Conservation (phyloP, 2,797 vertebrate species). For the Acanthis flammea region DNA sequence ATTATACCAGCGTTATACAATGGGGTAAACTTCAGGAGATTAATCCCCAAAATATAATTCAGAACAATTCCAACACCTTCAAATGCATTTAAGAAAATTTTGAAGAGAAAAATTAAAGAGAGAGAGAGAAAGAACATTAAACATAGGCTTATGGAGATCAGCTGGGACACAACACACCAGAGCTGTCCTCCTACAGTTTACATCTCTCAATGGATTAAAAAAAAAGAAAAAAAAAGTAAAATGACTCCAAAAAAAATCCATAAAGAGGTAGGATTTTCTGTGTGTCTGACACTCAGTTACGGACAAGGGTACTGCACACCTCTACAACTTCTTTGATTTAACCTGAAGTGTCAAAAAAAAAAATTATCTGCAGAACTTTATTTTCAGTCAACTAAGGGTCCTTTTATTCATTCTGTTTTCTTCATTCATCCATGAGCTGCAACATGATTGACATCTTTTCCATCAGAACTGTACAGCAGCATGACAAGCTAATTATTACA, state of each 20-base stretch:
- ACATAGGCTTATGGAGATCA: not conserved
- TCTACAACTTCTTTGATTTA: not conserved
- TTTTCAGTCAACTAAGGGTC: not conserved
- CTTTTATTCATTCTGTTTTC: not conserved
- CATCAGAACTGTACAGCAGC: not conserved
- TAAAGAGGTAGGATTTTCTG: not conserved
- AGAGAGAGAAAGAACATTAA: not conserved
- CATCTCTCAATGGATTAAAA: not conserved
- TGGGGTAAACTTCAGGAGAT: not conserved
- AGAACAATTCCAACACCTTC: not conserved
- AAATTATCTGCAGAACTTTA: not conserved
- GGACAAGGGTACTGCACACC: not conserved
- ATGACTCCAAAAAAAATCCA: not conserved
- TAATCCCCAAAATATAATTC: not conserved
- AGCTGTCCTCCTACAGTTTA: not conserved
- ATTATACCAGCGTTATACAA: not conserved
- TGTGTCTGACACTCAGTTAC: not conserved
- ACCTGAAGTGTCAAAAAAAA: not conserved
- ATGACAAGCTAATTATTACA: not conserved
- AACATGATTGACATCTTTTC: not conserved
- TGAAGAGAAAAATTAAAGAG: not conserved
- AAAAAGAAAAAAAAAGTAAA: not conserved
- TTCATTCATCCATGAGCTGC: not conserved
- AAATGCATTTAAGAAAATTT: not conserved
- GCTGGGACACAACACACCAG: not conserved